Percentiles rank a stretch among this genome's conserved stretches.
Conservation (phyloP, 2,888 invertebrate species). For the Cetonia aurata region DNA sequence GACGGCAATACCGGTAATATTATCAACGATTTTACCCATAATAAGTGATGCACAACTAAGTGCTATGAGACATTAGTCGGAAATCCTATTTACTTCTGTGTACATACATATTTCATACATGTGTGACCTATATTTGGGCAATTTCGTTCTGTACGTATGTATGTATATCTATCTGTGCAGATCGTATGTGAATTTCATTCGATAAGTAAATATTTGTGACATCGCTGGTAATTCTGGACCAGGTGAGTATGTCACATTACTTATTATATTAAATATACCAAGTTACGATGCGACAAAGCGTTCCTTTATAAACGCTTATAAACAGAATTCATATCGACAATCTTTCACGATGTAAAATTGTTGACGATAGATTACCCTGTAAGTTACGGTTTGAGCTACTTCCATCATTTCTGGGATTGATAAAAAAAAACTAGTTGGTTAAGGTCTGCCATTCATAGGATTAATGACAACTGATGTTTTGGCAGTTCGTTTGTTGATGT, state of each 20-base stretch:
- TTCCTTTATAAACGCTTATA: slow-evolving; percentile 6
- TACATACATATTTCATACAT: background rate
- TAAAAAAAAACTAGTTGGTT: too few species aligned
- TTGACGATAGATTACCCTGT: too few species aligned
- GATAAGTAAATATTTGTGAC: slow-evolving; percentile 32
- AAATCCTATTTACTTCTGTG: slow-evolving; percentile 6
- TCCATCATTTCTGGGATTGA: too few species aligned
- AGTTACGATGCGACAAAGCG: slow-evolving; percentile 6
- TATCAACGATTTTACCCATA: slow-evolving; percentile 16
- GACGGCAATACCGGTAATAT: slow-evolving; percentile 1
- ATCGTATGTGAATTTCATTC: background rate
- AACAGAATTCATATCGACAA: background rate
- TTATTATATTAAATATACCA: too few species aligned
- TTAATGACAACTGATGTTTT: too few species aligned
- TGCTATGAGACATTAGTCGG: slow-evolving; percentile 27
- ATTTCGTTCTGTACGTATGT: background rate
- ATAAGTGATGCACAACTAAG: slow-evolving; percentile 18
- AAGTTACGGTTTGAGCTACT: too few species aligned
- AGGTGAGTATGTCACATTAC: background rate
- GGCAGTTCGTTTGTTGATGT: too few species aligned
- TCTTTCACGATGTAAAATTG: background rate
- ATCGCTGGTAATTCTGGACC: slow-evolving; percentile 9
- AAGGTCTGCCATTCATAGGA: too few species aligned
- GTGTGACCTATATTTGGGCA: slow-evolving; percentile 10
- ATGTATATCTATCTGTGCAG: background rate